Evolutionary conservation across 1,140 invertebrate genomes (phyloP), one percentile per base, ranked within the genome.

Genomic region (Meloidogyne exigua): DNA sequence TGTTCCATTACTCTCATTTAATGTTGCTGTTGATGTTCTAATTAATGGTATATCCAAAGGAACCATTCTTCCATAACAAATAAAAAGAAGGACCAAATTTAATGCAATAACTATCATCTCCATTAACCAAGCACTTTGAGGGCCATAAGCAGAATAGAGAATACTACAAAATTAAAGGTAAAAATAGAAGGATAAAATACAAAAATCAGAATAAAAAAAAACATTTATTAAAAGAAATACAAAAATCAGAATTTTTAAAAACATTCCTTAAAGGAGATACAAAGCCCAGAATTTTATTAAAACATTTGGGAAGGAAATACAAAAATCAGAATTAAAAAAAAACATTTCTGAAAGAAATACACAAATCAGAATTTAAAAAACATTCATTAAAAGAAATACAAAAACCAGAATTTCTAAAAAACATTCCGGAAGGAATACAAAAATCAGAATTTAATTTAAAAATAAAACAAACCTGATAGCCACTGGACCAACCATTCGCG

Each of bases 401-500:
- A 32, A 32, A 2, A 32, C 7, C 28, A 2, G 28, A 7, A 32
- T n/a, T n/a, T n/a, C n/a, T n/a, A n/a, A n/a, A n/a, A 32, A 32
- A 32, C 28, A 39, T 39, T 39, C 44, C 44, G 18, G 44, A 57
- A 57, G 21, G 21, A 57, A 44, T 44, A 39, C 10, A 39, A 39
- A 39, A 57, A 57, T 57, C 49, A 57, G n/a, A 57, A 57, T 57
- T n/a, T 71, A 10, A 39, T 15, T 28, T 7, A 21, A 10, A 39
- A 9, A 39, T 9, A 44, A n/a, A 9, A n/a, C 0, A 39, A 23
- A 80, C 79, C 79, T 79, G 21, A 82, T 75, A 26, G 70, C 64
- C n/a, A 84, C 39, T 13, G 81, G 81, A 25, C 82, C 81, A 63
- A 84, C 11, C 79, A 84, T 74, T 67, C 82, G 25, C 18, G 82